These are phyloP conservation scores for Melangyna quadrimaculata DNA, from an alignment of 2,888 invertebrate species.

Conservation along the genomic window DNA sequence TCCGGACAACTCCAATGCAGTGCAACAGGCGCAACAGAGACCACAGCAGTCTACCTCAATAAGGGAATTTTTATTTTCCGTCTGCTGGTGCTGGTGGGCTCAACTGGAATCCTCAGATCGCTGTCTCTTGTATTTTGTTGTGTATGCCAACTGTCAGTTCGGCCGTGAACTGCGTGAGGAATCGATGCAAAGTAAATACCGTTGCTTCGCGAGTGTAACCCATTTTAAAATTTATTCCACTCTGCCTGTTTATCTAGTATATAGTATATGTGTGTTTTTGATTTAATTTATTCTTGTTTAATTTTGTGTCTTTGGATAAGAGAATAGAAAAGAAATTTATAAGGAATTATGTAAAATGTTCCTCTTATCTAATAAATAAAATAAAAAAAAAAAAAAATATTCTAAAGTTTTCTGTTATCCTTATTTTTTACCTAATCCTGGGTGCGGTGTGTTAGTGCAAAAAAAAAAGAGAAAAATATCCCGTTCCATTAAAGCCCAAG, in stretches of 20 bases:
- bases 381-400: neutral
- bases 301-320: slow-evolving; percentile 5
- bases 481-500: slow-evolving; percentile 5
- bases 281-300: slow-evolving; percentile 19
- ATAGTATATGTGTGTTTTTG: slow-evolving; percentile 31
- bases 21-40: slow-evolving; percentile 65
- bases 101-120: slow-evolving; percentile 30
- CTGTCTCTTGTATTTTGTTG: slow-evolving; percentile 37
- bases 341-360: neutral
- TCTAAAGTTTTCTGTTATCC: slow-evolving; percentile 36
- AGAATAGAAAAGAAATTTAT: neutral
- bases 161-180: slow-evolving; percentile 72
- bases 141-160: slow-evolving; percentile 61
- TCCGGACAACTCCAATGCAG: slow-evolving; percentile 33
- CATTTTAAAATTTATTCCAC: neutral
- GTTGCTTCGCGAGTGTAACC: slow-evolving; percentile 59
- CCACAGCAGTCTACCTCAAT: slow-evolving; percentile 30
- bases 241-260: slow-evolving; percentile 16
- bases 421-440: slow-evolving; percentile 43
- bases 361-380: neutral
- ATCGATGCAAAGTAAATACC: slow-evolving; percentile 56
- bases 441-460: slow-evolving; percentile 59
- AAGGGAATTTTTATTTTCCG: slow-evolving; percentile 10
- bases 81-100: neutral
- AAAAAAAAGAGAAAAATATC: slow-evolving; percentile 11